Percentiles rank a stretch among this genome's conserved stretches.
Conservation (phyloP, 2,797 vertebrate species). For the Lutjanus campechanus region DNA sequence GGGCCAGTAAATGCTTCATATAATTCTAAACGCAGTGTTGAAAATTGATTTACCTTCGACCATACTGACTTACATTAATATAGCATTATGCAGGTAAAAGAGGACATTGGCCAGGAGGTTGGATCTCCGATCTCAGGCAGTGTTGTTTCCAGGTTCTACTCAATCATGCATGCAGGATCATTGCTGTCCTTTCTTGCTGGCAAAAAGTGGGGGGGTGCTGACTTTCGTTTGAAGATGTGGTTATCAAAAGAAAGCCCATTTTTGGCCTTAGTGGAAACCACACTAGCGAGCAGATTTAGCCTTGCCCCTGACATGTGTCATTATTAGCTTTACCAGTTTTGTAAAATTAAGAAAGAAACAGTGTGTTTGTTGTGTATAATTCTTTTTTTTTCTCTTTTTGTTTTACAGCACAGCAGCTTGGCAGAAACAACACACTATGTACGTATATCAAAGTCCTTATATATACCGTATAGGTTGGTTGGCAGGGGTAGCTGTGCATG, state of each 20-base stretch:
- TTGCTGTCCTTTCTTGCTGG: neutral
- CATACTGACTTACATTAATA: conserved; percentile 5
- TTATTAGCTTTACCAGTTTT: conserved; percentile 42
- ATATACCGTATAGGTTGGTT: conserved; percentile 58
- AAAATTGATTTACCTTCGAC: conserved; percentile 3
- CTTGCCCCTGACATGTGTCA: conserved; percentile 34
- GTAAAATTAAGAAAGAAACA: conserved; percentile 66
- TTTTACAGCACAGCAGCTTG: conserved; percentile 76
- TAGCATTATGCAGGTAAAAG: conserved; percentile 3
- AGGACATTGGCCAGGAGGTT: neutral
- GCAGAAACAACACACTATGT: conserved; percentile 67
- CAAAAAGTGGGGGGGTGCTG: neutral
- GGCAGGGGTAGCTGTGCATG: conserved; percentile 74
- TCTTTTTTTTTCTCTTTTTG: conserved; percentile 23
- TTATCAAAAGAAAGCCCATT: conserved; percentile 59
- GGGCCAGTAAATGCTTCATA: conserved; percentile 34
- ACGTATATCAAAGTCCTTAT: conserved; percentile 68
- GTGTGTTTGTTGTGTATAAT: conserved; percentile 58
- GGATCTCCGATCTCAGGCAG: conserved; percentile 22
- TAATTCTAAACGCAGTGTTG: conserved; percentile 1
- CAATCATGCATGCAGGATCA: neutral
- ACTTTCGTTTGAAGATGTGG: neutral
- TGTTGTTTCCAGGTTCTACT: conserved; percentile 16
- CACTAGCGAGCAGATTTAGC: conserved; percentile 41
- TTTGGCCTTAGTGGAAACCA: conserved; percentile 63